A percentile compares a stretch with the other conserved stretches of the same genome.
These are phyloP conservation scores for Anoplophora glabripennis DNA, from an alignment of 1,140 invertebrate genomes.

Conservation along the genomic window DNA sequence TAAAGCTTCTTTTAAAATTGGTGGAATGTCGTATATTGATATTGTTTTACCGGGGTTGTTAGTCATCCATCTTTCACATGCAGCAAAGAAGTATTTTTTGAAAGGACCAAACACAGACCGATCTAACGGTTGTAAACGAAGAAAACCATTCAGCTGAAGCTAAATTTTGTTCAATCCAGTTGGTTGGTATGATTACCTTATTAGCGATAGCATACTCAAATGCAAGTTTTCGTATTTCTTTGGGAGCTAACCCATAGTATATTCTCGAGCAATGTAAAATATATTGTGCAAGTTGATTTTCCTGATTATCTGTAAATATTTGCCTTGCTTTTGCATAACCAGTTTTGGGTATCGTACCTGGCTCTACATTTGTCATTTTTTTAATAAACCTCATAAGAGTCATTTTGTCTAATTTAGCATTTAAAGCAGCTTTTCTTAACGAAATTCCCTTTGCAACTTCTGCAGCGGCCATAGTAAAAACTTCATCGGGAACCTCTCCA, in stretches of 20 bases:
- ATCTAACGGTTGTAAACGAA: slow-evolving; percentile 44
- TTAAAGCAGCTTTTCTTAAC: too few relatives aligned
- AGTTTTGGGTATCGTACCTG: too few relatives aligned
- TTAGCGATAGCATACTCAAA: background rate
- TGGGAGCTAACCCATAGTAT: slow-evolving; percentile 1
- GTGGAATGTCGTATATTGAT: slow-evolving; percentile 12
- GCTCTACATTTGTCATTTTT: too few relatives aligned
- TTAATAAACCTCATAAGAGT: too few relatives aligned
- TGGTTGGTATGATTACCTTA: background rate
- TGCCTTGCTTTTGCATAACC: background rate
- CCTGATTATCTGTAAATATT: background rate
- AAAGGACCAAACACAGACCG: slow-evolving; percentile 31
- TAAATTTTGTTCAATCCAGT: background rate
- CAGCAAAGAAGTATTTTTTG: slow-evolving; percentile 34
- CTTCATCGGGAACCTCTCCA: too few relatives aligned
- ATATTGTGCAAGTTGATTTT: background rate
- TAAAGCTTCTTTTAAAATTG: slow-evolving; percentile 4
- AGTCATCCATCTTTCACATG: slow-evolving; percentile 20
- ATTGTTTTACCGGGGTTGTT: slow-evolving; percentile 8
- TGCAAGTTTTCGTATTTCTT: background rate
- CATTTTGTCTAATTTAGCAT: too few relatives aligned
- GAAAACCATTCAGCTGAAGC: background rate
- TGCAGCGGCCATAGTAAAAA: too few relatives aligned
- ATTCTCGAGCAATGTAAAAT: background rate
- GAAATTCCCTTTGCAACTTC: too few relatives aligned